A percentile compares a stretch with the other conserved stretches of the same genome.
phyloP scores from a whole-genome alignment of 2,797 vertebrate species.

The Hylomyscus alleni region DNA sequence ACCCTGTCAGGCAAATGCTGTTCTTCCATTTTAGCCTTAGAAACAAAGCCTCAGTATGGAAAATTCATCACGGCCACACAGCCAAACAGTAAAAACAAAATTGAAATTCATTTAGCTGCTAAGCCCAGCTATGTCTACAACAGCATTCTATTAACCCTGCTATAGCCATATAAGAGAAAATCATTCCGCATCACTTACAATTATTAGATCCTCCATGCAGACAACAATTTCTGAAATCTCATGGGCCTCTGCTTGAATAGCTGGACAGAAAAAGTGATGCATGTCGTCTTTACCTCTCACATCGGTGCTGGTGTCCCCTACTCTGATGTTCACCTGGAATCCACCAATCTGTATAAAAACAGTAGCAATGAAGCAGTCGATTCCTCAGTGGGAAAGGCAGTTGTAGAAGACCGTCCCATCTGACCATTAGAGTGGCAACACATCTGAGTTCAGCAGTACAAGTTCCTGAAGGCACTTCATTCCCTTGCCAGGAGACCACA shows the following conservation, averaged over 20 bases:
- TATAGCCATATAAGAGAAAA: neutral
- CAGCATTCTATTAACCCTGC: neutral
- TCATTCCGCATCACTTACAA: constrained; percentile 83
- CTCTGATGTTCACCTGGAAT: constrained; percentile 75
- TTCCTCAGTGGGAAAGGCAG: neutral
- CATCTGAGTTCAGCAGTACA: neutral
- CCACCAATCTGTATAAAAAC: constrained; percentile 75
- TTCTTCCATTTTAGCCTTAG: neutral
- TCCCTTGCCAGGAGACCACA: neutral
- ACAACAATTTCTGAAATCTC: constrained; percentile 72
- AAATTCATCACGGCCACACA: neutral
- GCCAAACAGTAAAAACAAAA: neutral
- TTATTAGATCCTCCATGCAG: constrained; percentile 86
- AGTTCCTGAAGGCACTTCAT: neutral
- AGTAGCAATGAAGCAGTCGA: neutral
- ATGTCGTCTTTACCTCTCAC: neutral
- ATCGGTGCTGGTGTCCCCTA: constrained; percentile 67
- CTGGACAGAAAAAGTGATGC: constrained; percentile 80
- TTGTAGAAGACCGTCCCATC: neutral
- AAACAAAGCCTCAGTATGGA: neutral
- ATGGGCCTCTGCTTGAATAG: neutral
- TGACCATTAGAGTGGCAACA: neutral
- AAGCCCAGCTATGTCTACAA: neutral
- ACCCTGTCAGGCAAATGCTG: neutral
- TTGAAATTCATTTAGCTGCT: neutral